These are phyloP conservation scores for Prunella fulvescens DNA, from an alignment of 2,113 vertebrate species.

Conservation along the genomic window DNA sequence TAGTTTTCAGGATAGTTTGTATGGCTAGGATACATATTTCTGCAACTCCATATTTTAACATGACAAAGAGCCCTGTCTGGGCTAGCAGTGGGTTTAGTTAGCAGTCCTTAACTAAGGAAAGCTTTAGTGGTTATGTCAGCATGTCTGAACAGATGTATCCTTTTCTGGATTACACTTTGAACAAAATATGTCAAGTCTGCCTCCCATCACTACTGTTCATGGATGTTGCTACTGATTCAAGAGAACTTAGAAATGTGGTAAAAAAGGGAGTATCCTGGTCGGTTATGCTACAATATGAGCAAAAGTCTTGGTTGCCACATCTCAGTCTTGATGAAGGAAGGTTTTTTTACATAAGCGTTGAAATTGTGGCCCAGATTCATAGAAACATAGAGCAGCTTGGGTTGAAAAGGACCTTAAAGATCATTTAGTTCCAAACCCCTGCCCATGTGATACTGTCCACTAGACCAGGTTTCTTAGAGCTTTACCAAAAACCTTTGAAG, in stretches of 20 bases:
- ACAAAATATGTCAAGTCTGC: background rate
- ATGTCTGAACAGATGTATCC: background rate
- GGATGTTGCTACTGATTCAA: background rate
- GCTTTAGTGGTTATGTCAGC: background rate
- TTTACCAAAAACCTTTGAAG: background rate
- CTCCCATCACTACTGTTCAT: background rate
- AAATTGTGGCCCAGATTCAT: background rate
- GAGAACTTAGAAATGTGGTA: background rate
- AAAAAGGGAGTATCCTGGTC: background rate
- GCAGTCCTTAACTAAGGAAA: background rate
- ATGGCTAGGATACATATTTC: background rate
- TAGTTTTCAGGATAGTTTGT: background rate
- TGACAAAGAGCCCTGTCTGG: background rate
- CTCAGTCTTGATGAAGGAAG: background rate
- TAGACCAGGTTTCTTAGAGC: background rate
- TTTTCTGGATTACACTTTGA: background rate
- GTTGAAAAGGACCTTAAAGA: background rate
- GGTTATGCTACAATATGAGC: background rate
- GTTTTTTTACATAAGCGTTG: background rate
- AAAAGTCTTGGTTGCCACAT: background rate
- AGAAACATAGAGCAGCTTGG: background rate
- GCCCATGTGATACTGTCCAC: background rate
- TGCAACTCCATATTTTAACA: background rate
- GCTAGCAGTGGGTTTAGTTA: background rate
- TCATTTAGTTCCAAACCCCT: background rate